These are phyloP conservation scores for Xerus rutilus DNA, from an alignment of 2,797 vertebrate species.

Conservation along the genomic window DNA sequence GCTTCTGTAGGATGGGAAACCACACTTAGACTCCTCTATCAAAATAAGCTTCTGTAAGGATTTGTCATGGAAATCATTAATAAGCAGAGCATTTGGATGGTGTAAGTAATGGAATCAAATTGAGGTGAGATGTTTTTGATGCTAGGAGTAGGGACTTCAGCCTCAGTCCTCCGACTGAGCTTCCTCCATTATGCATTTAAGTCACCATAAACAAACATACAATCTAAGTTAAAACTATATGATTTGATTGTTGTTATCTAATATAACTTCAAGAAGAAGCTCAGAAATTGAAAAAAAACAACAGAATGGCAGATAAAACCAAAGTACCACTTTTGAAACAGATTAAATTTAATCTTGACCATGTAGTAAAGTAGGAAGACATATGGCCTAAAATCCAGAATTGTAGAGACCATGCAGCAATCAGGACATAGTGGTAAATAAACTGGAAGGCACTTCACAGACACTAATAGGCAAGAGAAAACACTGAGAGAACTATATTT, in stretches of 20 bases:
- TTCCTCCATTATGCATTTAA: not conserved
- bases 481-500: not conserved
- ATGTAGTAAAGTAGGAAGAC: not conserved
- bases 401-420: not conserved
- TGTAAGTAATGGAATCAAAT: not conserved
- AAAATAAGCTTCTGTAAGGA: not conserved
- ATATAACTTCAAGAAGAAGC: not conserved
- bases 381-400: not conserved
- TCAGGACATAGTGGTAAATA: not conserved
- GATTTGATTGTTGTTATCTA: not conserved
- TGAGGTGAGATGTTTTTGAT: not conserved
- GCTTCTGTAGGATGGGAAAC: not conserved
- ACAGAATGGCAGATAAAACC: not conserved
- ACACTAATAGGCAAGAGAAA: slow-evolving; percentile 31
- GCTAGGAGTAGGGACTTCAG: not conserved
- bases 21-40: not conserved
- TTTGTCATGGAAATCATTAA: not conserved
- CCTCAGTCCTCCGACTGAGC: not conserved
- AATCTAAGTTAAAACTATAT: not conserved
- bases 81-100: not conserved
- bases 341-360: not conserved
- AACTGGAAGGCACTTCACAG: not conserved
- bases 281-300: not conserved
- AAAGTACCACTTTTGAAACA: not conserved
- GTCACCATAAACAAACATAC: not conserved